A percentile compares a stretch with the other conserved stretches of the same genome.
These are phyloP conservation scores for Pristionchus maxplancki DNA, from an alignment of 2,888 invertebrate genomes.

Conservation along the genomic window DNA sequence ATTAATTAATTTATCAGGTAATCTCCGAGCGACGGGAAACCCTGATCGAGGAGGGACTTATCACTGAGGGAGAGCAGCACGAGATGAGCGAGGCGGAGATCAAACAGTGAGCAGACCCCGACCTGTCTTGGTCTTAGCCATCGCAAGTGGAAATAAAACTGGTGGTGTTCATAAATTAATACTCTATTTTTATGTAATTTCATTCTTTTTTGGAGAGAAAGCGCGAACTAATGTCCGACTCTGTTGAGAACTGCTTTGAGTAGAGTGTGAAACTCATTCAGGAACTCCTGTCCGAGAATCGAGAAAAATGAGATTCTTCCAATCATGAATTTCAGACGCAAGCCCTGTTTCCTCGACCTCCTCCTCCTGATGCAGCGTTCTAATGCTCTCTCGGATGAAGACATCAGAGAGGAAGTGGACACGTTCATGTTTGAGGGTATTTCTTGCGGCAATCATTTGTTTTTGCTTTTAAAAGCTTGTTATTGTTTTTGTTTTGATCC, in stretches of 20 bases:
- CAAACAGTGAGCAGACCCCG: not conserved
- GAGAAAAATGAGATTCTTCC: too few relatives aligned
- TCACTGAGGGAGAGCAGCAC: constrained; percentile 50
- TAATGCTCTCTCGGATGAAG: constrained; percentile 77
- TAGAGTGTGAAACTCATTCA: too few relatives aligned
- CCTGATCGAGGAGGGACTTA: constrained; percentile 59
- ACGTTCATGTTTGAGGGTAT: constrained; percentile 78
- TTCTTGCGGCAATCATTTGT: too few relatives aligned
- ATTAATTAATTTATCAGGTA: constrained; percentile 22
- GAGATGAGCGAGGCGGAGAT: constrained; percentile 19
- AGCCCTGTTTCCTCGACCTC: constrained; percentile 80
- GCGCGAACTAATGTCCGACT: too few relatives aligned
- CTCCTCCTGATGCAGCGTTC: constrained; percentile 78
- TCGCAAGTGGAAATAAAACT: too few relatives aligned
- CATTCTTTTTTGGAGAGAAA: too few relatives aligned
- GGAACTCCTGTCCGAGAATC: too few relatives aligned
- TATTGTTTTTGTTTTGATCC: not conserved
- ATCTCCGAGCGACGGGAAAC: constrained; percentile 63
- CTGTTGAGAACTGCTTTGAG: too few relatives aligned
- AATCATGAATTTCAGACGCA: too few relatives aligned
- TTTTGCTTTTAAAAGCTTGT: too few relatives aligned
- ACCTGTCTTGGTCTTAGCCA: too few relatives aligned
- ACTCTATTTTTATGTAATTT: too few relatives aligned
- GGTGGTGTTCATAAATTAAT: not conserved
- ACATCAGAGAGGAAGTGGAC: constrained; percentile 80